Conservation (phyloP, 2,888 invertebrate species). For the Pantelozetes paolii region DNA sequence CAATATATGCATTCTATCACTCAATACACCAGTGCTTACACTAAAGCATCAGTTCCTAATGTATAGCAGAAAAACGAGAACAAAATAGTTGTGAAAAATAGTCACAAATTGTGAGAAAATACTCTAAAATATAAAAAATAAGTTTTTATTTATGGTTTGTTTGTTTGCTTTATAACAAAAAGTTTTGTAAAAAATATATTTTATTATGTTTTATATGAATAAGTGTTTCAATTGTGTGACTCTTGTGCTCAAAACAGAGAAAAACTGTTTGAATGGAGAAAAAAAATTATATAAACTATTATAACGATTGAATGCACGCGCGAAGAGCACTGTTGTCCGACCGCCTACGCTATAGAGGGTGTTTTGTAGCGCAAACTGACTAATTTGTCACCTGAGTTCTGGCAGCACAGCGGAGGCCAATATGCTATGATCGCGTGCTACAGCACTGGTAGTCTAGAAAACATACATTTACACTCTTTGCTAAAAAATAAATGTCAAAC, state of each 20-base stretch:
- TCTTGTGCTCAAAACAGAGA: background rate
- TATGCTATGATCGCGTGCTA: slow-evolving; percentile 23
- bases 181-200: background rate
- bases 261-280: slow-evolving; percentile 26
- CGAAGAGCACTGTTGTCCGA: slow-evolving; percentile 1
- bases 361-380: background rate
- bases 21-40: background rate
- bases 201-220: slow-evolving; percentile 21
- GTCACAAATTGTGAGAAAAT: background rate
- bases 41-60: background rate
- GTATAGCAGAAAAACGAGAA: slow-evolving; percentile 6
- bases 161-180: slow-evolving; percentile 12
- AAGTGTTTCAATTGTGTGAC: slow-evolving; percentile 17
- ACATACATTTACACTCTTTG: slow-evolving; percentile 10
- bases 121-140: background rate
- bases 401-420: background rate
- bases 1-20: background rate
- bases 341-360: slow-evolving; percentile 29
- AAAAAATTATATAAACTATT: background rate
- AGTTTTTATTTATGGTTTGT: slow-evolving; percentile 31
- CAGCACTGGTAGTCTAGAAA: background rate
- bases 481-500: slow-evolving; percentile 1
- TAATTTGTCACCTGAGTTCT: slow-evolving; percentile 35
- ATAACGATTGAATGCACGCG: slow-evolving; percentile 33
- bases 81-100: too few species aligned